Evolutionary conservation across 2,888 invertebrate genomes (phyloP), one percentile per base, ranked within the genome.

Genomic region (Scrobipalpa costella): DNA sequence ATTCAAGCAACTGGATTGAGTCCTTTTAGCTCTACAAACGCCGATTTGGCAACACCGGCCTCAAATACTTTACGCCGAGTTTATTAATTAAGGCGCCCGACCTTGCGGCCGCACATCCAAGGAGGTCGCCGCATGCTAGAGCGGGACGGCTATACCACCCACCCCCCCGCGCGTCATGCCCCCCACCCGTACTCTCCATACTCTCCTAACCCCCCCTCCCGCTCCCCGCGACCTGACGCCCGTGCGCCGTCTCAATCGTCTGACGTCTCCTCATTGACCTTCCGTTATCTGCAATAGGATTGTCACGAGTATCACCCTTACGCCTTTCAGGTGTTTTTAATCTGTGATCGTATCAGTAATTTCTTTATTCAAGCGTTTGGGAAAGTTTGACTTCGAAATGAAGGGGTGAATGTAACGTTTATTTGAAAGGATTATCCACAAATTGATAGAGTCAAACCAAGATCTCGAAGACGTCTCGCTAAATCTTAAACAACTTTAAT

Each of bases 11-110:
- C 21, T n/a, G 19, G 27, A 55, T 8, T 34, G 2, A 55, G 13
- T 13, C 50, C 50, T n/a, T 33, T 33, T 33, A 55, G 55, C 55
- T 55, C 55, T 33, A 55, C 5, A 33, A 34, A 15, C 55, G 17
- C n/a, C n/a, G 55, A 55, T 55, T 15, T 55, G 55, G 55, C 55
- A 55, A 55, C 55, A 90, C 90, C 90, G 88, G 87, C 86, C 88
- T 90, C 90, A 89, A 89, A 91, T 90, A 89, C 88, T 90, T 90
- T 87, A 90, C 89, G 87, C 86, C 86, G 89, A 87, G 90, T 90
- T 91, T 90, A 91, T 91, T 91, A 91, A 91, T 91, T 91, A 91
- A 90, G 86, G 87, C 89, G 81, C 83, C 86, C 91, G 90, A 90
- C 90, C 91, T 90, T 90, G 90, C 88, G 84, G 88, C 86, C 86